Evolutionary conservation across 1,140 invertebrate species (phyloP).

Genomic region (Arion vulgaris): DNA sequence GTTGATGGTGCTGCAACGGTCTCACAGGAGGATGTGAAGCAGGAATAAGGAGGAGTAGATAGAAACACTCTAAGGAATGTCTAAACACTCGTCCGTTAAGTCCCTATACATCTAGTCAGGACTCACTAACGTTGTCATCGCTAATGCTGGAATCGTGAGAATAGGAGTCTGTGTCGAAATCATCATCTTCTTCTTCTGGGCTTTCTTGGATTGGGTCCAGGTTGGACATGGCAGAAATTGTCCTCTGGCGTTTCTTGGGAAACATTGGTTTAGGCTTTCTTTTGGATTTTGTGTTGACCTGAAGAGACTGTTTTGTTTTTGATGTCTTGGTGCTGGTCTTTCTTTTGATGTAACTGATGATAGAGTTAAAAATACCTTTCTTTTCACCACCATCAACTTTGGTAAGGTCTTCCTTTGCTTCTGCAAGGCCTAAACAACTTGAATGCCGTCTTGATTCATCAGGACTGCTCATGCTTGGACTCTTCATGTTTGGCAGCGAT

Average conservation of each 20-base stretch:
- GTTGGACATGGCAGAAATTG: conserved; percentile 68
- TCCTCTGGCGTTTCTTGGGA: conserved; percentile 65
- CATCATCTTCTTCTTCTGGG: conserved; percentile 60
- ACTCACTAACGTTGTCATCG: conserved; percentile 45
- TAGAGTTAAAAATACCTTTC: conserved; percentile 63
- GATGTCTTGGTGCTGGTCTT: conserved; percentile 49
- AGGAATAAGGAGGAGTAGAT: background rate
- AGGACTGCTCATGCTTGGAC: conserved; percentile 22
- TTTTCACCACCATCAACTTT: conserved; percentile 55
- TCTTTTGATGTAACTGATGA: conserved; percentile 61
- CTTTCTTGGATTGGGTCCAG: conserved; percentile 67
- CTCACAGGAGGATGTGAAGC: background rate
- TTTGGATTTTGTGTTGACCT: conserved; percentile 56
- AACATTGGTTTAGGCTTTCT: conserved; percentile 60
- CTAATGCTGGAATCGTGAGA: conserved; percentile 52
- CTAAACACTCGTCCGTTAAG: conserved; percentile 21
- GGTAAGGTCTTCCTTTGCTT: conserved; percentile 40
- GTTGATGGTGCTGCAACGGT: background rate
- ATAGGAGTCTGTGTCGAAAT: conserved; percentile 62
- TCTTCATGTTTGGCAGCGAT: conserved; percentile 58
- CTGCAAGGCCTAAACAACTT: conserved; percentile 34
- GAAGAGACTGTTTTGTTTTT: background rate
- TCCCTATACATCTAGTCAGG: background rate
- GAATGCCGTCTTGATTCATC: conserved; percentile 33
- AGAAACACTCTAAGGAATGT: conserved; percentile 5